phyloP scores from a whole-genome alignment of 2,888 invertebrate species.

The Dryobota labecula region DNA sequence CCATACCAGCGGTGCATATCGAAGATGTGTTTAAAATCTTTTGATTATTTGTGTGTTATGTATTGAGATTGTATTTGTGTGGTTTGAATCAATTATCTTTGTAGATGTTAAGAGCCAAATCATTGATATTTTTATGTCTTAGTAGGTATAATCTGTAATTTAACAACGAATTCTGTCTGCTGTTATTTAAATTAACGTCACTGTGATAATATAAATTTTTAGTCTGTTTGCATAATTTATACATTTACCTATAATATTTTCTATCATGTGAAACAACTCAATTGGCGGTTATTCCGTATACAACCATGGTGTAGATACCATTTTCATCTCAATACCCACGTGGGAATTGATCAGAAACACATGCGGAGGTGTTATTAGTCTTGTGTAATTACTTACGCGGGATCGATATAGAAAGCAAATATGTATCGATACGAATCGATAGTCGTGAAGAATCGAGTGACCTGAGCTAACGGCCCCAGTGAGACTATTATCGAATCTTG shows the following conservation, averaged over 20 bases:
- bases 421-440: constrained; percentile 73
- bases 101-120: background rate
- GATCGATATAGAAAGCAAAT: constrained; percentile 74
- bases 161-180: background rate
- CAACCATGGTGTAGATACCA: constrained; percentile 54
- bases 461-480: constrained; percentile 77
- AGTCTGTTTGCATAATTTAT: background rate
- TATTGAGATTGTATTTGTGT: constrained; percentile 57
- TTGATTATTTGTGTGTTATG: constrained; percentile 76
- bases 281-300: constrained; percentile 30
- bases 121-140: background rate
- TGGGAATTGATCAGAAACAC: constrained; percentile 69
- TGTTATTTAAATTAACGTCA: background rate
- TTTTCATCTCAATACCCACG: constrained; percentile 64
- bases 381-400: constrained; percentile 79
- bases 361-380: constrained; percentile 77
- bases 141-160: background rate
- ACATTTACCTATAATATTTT: background rate
- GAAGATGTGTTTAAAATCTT: constrained; percentile 76
- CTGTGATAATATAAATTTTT: background rate
- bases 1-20: constrained; percentile 91
- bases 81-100: constrained; percentile 10
- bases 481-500: constrained; percentile 81
- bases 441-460: constrained; percentile 79
- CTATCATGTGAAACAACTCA: constrained; percentile 1